These are phyloP conservation scores for Coptodon bakossiorum DNA, from an alignment of 2,113 vertebrate genomes.

Conservation along the genomic window DNA sequence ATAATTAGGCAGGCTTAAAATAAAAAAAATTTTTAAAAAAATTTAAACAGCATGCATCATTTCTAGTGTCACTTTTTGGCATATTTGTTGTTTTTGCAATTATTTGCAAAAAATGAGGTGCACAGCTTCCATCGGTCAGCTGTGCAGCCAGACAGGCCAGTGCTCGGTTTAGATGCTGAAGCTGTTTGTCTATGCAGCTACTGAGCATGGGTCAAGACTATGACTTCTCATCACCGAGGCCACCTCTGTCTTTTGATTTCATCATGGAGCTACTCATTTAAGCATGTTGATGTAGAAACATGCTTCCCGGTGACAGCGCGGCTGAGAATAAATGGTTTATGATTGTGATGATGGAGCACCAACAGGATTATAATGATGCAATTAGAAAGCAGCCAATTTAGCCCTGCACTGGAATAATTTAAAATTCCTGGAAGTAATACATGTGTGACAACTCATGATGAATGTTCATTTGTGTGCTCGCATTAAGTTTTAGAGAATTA, in stretches of 20 bases:
- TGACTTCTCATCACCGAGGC: background rate
- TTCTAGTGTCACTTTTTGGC: background rate
- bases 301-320: background rate
- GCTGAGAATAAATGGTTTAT: background rate
- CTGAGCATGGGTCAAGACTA: background rate
- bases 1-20: background rate
- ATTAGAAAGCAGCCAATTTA: constrained; percentile 1
- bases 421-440: background rate
- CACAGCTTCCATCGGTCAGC: no score
- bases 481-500: background rate
- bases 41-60: background rate
- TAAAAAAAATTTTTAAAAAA: no score
- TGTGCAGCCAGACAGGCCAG: background rate
- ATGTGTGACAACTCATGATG: background rate
- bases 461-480: background rate
- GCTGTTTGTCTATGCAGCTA: background rate
- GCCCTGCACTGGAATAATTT: background rate
- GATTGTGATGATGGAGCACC: background rate
- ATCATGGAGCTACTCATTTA: background rate
- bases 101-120: background rate
- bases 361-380: constrained; percentile 4
- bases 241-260: background rate
- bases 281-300: background rate
- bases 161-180: background rate
- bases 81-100: background rate